Base-by-base conservation (phyloP, 2,113 vertebrate species). In the Cyanocitta stelleri region DNA sequence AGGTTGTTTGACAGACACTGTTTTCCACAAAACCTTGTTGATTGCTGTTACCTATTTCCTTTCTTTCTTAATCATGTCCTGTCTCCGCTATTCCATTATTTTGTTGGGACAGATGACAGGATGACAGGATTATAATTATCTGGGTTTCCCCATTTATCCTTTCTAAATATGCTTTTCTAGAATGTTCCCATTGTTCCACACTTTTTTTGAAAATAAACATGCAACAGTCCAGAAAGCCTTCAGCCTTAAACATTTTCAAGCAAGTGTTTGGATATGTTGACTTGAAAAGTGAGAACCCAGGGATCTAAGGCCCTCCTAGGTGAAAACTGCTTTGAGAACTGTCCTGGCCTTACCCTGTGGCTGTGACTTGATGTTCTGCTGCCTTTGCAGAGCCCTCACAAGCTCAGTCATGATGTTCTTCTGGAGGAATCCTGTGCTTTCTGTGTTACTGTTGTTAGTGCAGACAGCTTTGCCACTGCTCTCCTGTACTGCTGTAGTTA, bases 61-160 rank as follows among this genome's bases (percentile, higher is more conserved):
- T 94, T 96, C 90, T 97, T 96, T 95, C 91, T 95, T 96, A 96
- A 93, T 96, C 94, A 78, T 92, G 93, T 96, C 94, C 91, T 96
- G 91, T 96, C 87, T 93, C 72, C 0, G 2, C 77, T 94, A 41
- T 91, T 91, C 24, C 69, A 61, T 94, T 95, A 93, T 95, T 96
- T 95, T 95, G 66, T 89, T 96, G 85, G 89, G 77, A 93, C 73
- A 81, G 48, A 37, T 91, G 87, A 87, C 94, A 97, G 71, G 71
- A 69, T 73, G 93, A 85, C 80, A 82, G 77, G 23, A 59, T 95
- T 93, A 49, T 69, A 85, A 91, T 96, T 94, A 87, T 87, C 81
- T 96, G 77, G 94, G 87, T 91, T 94, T 89, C 74, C 52, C 71
- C 48, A 46, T 91, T 95, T 95, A 93, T 96, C 69, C 83, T 87